Percentiles rank a stretch among this genome's conserved stretches.
phyloP scores from a whole-genome alignment of 2,113 vertebrate genomes.

The Bombycilla garrulus region DNA sequence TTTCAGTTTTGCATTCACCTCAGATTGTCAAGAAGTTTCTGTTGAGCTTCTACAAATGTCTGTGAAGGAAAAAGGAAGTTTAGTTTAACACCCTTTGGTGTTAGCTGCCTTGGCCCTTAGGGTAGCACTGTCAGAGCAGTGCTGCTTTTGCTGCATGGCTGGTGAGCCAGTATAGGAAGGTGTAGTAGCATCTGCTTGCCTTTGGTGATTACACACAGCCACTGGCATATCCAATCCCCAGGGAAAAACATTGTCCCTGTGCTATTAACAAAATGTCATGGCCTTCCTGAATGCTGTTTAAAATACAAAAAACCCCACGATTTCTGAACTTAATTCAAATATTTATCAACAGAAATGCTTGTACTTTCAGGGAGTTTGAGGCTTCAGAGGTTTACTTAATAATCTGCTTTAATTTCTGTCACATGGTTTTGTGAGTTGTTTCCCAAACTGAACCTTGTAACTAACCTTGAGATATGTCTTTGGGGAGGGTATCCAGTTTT shows the following conservation, averaged over 20 bases:
- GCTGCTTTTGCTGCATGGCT: background rate
- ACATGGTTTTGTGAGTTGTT: background rate
- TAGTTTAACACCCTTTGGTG: background rate
- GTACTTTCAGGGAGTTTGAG: background rate
- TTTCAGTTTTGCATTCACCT: background rate
- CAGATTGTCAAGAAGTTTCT: background rate
- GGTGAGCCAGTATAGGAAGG: background rate
- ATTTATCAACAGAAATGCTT: background rate
- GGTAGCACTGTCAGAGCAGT: background rate
- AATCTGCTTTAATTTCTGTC: background rate
- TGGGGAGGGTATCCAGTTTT: background rate
- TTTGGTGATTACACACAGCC: background rate
- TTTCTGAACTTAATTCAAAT: background rate
- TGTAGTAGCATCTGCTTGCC: background rate
- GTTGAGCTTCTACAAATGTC: background rate
- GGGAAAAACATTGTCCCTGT: background rate
- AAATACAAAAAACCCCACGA: background rate
- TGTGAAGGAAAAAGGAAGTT: background rate
- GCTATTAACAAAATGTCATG: background rate
- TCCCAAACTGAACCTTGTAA: background rate
- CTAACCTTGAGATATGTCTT: background rate
- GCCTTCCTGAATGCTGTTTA: background rate
- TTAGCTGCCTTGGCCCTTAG: background rate
- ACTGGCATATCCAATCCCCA: background rate
- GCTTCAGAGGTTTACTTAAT: background rate